Base-by-base conservation (phyloP, 2,888 invertebrate genomes). In the Shargacucullia verbasci region DNA sequence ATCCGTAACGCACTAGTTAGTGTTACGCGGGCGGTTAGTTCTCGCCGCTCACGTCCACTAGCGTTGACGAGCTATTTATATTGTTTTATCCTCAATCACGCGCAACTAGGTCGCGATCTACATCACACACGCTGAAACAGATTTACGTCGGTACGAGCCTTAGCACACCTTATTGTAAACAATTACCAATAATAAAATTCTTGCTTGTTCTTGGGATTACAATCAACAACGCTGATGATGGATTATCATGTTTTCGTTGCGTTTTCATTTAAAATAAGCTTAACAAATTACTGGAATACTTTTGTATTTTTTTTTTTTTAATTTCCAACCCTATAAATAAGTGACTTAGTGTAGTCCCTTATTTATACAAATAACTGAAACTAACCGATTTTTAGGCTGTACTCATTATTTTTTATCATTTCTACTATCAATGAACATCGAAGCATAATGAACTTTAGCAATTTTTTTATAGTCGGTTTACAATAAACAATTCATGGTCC, bases 71-170 rank as follows among this genome's bases (percentile, higher is more conserved):
- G 88, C 92, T 94, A 93, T 93, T 94, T 92, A 92, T 94, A 93
- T 92, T 92, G 91, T 92, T 92, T 91, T 92, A 92, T 92, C 91
- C 93, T 92, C 91, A 91, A 92, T 90, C 91, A 90, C 89, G 87
- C 87, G 85, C 89, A 94, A 92, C 88, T 93, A 85, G 93, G 92
- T 91, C 92, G 90, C 89, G 89, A 86, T 90, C 91, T 84, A 91
- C 88, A 91, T 92, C 86, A 87, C 86, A 84, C 84, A 84, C 84
- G 84, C 85, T 85, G 83, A 82, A 86, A 85, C 82, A 85, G 84
- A 86, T 85, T 84, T 79, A 83, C 79, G 82, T 82, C 70, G 73
- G 71, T 75, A 78, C 73, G 59, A 79, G 76, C 70, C 76, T 79
- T 73, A 79, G 73, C 79, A 80, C 79, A 82, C 80, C 79, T 77